phyloP scores from a whole-genome alignment of 1,140 invertebrate genomes.

The Onthophagus taurus region DNA sequence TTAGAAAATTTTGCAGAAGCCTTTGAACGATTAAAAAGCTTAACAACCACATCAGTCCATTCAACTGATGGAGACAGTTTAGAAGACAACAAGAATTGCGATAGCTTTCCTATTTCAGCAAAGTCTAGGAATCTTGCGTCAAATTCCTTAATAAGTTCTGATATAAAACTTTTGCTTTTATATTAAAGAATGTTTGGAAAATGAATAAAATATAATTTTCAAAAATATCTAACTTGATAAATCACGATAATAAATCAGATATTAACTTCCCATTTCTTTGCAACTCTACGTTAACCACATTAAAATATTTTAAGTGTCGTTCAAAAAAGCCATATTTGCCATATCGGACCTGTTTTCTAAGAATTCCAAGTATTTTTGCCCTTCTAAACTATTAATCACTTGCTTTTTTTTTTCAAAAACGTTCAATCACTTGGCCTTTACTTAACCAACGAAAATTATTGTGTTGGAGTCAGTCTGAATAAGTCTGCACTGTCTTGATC shows the following conservation, averaged over 20 bases:
- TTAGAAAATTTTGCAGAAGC: constrained; percentile 15
- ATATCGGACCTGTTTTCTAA: constrained; percentile 13
- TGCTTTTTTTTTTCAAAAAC: no score
- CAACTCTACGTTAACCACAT: constrained; percentile 10
- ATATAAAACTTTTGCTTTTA: no score
- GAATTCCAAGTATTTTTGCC: constrained; percentile 3
- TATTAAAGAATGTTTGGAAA: constrained; percentile 12
- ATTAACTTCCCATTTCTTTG: no score
- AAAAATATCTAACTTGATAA: constrained; percentile 13
- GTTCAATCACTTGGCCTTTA: no score
- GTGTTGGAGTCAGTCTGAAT: no score
- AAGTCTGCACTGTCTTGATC: no score
- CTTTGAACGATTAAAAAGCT: constrained; percentile 14
- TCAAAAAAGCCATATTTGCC: constrained; percentile 7
- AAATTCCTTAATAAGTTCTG: no score
- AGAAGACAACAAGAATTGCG: constrained; percentile 13
- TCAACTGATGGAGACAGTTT: constrained; percentile 9
- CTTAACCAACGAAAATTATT: no score
- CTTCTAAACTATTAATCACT: constrained; percentile 9
- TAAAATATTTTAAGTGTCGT: constrained; percentile 11
- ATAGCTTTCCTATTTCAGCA: constrained; percentile 14
- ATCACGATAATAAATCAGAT: constrained; percentile 8
- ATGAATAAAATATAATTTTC: constrained; percentile 13
- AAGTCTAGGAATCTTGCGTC: constrained; percentile 18
- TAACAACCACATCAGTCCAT: constrained; percentile 17